phyloP scores from a whole-genome alignment of 2,888 invertebrate species.

The Lochmaea crataegi region DNA sequence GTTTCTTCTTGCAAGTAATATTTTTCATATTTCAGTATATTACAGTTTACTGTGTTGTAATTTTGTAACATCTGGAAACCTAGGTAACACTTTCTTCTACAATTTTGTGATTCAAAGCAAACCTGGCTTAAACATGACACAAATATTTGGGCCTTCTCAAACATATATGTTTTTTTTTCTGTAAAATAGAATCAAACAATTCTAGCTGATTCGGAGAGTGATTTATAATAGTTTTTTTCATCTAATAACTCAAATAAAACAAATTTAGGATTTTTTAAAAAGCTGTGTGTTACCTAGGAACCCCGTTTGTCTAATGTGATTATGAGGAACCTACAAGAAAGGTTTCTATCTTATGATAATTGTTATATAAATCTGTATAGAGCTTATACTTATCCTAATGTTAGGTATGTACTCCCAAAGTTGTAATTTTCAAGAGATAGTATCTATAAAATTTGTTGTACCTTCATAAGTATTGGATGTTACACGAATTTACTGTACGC shows the following conservation, averaged over 20 bases:
- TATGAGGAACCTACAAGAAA: conserved; percentile 28
- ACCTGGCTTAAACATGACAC: too few relatives aligned
- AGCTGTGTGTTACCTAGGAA: neutral
- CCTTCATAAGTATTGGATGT: conserved; percentile 20
- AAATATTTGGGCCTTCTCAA: too few relatives aligned
- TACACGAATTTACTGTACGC: neutral
- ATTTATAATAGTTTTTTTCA: too few relatives aligned
- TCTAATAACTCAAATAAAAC: neutral
- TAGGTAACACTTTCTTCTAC: neutral
- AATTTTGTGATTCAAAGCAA: too few relatives aligned
- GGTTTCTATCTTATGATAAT: conserved; percentile 43
- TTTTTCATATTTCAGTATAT: neutral
- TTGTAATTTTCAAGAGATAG: conserved; percentile 8
- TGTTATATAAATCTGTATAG: conserved; percentile 39
- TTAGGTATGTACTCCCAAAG: neutral
- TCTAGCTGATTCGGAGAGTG: too few relatives aligned
- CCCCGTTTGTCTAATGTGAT: conserved; percentile 30
- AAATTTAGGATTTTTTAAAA: neutral
- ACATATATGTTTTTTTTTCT: too few relatives aligned
- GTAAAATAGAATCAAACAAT: too few relatives aligned
- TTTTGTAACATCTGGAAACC: neutral
- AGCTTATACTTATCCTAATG: conserved; percentile 21
- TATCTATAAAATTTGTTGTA: conserved; percentile 11
- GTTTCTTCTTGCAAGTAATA: neutral
- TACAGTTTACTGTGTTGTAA: neutral